Evolutionary conservation across 2,113 vertebrate genomes (phyloP).

Genomic region (Eretmochelys imbricata): DNA sequence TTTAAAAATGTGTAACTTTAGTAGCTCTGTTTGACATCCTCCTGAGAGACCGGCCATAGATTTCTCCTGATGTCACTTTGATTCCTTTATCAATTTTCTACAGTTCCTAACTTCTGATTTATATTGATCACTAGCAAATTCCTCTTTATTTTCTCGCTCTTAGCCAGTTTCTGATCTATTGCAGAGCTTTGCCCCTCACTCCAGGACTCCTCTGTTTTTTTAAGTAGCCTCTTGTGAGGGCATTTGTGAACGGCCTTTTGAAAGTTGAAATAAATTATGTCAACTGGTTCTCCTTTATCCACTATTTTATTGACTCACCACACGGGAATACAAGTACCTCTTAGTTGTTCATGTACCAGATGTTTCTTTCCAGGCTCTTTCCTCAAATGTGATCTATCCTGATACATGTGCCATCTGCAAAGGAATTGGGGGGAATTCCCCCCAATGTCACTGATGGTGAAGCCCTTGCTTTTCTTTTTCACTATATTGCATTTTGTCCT

Average conservation of each 20-base stretch:
- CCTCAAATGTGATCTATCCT: neutral
- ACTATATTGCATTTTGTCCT: accelerated
- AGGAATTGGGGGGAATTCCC: neutral
- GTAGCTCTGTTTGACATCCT: neutral
- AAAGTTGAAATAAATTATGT: neutral
- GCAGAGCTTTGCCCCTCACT: neutral
- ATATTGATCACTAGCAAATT: neutral
- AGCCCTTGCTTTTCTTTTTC: neutral
- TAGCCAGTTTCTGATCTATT: accelerated
- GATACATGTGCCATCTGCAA: accelerated
- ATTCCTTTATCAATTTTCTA: neutral
- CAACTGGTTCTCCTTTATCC: neutral
- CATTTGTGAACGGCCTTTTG: neutral
- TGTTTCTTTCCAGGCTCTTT: neutral
- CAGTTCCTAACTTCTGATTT: neutral
- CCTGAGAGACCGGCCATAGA: neutral
- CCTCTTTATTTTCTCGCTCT: neutral
- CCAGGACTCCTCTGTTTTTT: neutral
- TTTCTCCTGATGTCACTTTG: neutral
- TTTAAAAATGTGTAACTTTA: neutral
- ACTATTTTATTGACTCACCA: neutral
- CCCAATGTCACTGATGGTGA: neutral
- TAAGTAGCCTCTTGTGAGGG: accelerated
- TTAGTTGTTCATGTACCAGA: neutral
- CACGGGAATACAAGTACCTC: neutral